These are phyloP conservation scores for Dyspetes luteomarginatus DNA, from an alignment of 2,888 invertebrate genomes.

Conservation along the genomic window DNA sequence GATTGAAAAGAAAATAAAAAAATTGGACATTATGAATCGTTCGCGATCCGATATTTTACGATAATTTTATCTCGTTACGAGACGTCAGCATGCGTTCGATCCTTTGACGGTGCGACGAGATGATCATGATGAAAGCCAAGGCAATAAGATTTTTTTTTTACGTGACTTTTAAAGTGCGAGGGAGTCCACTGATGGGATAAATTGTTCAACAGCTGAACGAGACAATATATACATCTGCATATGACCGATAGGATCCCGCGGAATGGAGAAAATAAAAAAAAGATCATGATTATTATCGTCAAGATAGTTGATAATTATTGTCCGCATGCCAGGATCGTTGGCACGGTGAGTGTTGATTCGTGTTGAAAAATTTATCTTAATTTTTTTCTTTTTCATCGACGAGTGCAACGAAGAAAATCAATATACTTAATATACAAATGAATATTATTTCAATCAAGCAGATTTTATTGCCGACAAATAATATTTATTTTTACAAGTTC, in stretches of 20 bases:
- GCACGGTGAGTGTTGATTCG: slow-evolving; percentile 33
- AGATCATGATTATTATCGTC: slow-evolving; percentile 23
- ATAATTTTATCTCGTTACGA: slow-evolving; percentile 19
- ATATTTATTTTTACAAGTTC: too few species aligned
- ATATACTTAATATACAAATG: too few species aligned
- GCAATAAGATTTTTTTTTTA: slow-evolving; percentile 27
- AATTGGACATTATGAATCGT: background rate
- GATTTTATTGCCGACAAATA: too few species aligned
- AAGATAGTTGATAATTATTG: background rate
- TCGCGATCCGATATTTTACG: background rate
- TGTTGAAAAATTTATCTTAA: background rate
- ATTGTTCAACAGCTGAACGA: background rate
- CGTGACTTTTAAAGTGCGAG: slow-evolving; percentile 38
- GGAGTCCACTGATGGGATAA: background rate
- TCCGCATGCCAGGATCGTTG: slow-evolving; percentile 22
- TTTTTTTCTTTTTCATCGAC: too few species aligned
- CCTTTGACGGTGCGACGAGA: slow-evolving; percentile 32
- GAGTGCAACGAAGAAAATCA: too few species aligned
- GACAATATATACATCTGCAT: background rate
- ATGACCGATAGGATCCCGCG: slow-evolving; percentile 13
- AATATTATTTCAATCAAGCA: too few species aligned
- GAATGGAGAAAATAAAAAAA: background rate
- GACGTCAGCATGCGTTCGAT: background rate
- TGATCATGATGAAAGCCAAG: slow-evolving; percentile 1
- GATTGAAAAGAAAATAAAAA: background rate